Conservation (phyloP, 2,113 vertebrate species). For the Gymnobelideus leadbeateri region DNA sequence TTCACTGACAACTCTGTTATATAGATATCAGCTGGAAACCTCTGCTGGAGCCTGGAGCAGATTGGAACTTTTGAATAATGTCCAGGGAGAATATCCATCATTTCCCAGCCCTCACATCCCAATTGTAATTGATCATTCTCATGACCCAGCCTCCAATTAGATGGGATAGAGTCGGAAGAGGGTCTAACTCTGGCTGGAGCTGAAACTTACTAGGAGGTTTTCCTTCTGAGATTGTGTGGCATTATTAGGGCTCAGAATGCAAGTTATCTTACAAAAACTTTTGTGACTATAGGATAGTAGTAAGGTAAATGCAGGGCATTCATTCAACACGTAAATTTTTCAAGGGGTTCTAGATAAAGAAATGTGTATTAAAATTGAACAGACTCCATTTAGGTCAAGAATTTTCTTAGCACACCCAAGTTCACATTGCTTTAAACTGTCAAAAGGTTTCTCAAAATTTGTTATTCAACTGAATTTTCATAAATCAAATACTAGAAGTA, state of each 20-base stretch:
- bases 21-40: constrained; percentile 68
- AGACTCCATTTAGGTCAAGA: not conserved
- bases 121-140: not conserved
- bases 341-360: not conserved
- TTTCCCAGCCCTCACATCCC: constrained; percentile 1
- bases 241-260: not conserved
- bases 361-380: not conserved
- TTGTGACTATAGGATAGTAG: not conserved
- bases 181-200: not conserved
- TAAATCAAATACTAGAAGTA: constrained; percentile 51
- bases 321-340: not conserved
- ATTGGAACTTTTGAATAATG: constrained; percentile 61
- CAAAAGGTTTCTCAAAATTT: constrained; percentile 45
- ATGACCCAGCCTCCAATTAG: not conserved
- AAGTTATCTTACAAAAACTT: not conserved
- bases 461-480: constrained; percentile 39
- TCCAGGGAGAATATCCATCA: constrained; percentile 54
- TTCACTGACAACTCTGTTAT: constrained; percentile 71
- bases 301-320: not conserved
- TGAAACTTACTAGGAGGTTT: not conserved
- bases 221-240: not conserved
- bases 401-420: not conserved
- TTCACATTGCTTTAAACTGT: constrained; percentile 35
- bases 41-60: constrained; percentile 65
- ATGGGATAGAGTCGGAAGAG: not conserved